Conservation (phyloP, 2,888 invertebrate species). For the Meiosimyza platycephala region DNA sequence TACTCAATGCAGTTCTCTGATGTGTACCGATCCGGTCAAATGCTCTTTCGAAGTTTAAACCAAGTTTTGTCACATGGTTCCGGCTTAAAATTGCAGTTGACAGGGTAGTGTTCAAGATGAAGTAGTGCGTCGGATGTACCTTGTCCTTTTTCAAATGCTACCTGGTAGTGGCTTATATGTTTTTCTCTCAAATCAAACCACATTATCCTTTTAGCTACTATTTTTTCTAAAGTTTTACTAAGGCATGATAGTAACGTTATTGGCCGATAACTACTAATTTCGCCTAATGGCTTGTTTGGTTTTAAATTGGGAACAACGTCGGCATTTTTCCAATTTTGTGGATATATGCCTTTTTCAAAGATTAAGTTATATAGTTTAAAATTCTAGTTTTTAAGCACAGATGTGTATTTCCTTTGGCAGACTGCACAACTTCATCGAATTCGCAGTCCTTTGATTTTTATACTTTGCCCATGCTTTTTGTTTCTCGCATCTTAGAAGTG, state of each 20-base stretch:
- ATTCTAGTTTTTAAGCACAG: conserved; percentile 24
- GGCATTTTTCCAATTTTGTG: conserved; percentile 41
- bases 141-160: no score
- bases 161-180: no score
- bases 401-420: conserved; percentile 2
- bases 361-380: conserved; percentile 38
- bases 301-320: conserved; percentile 39
- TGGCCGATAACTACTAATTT: conserved; percentile 38
- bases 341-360: conserved; percentile 31
- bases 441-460: conserved; percentile 1
- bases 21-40: no score
- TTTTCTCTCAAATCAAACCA: conserved; percentile 31
- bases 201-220: conserved; percentile 34
- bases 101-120: no score
- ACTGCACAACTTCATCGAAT: no score
- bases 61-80: no score
- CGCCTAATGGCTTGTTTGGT: conserved; percentile 37
- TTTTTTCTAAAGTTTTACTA: conserved; percentile 42
- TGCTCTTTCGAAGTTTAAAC: no score
- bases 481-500: no score
- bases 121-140: no score
- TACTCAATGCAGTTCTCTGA: no score
- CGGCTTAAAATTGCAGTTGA: no score
- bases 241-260: conserved; percentile 42
- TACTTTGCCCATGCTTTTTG: background rate